phyloP scores from a whole-genome alignment of 2,113 vertebrate genomes.

The Nerophis lumbriciformis region DNA sequence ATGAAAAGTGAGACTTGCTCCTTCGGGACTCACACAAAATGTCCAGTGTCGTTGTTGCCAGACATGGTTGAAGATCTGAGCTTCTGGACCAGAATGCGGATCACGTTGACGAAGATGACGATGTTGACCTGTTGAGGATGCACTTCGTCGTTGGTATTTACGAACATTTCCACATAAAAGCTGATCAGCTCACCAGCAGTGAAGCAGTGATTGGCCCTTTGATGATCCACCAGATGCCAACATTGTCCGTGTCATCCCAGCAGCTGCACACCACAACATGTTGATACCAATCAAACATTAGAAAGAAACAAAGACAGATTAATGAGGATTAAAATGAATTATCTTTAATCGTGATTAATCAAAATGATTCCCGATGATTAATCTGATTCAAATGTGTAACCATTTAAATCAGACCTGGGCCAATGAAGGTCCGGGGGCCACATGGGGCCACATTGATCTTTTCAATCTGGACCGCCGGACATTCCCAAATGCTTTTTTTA shows the following conservation, averaged over 20 bases:
- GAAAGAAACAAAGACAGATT: too few relatives aligned
- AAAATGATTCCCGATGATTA: too few relatives aligned
- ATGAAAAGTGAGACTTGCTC: not conserved
- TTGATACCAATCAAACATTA: too few relatives aligned
- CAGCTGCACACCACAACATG: constrained; percentile 46
- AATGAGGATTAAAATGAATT: too few relatives aligned
- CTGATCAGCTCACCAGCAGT: constrained; percentile 61
- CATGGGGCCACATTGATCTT: too few relatives aligned
- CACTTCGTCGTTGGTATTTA: not conserved
- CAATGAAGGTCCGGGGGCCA: too few relatives aligned
- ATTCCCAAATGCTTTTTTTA: too few relatives aligned
- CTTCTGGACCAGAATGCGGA: constrained; percentile 74
- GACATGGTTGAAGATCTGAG: constrained; percentile 67
- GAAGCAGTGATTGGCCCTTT: constrained; percentile 74
- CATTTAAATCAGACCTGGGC: too few relatives aligned
- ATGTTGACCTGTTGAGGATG: constrained; percentile 65
- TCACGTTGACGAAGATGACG: constrained; percentile 74
- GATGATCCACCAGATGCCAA: constrained; percentile 74
- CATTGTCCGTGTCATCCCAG: constrained; percentile 73
- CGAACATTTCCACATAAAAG: not conserved
- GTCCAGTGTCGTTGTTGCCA: constrained; percentile 62
- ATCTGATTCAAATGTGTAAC: too few relatives aligned
- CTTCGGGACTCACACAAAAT: constrained; percentile 67
- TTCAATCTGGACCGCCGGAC: too few relatives aligned
- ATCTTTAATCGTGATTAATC: too few relatives aligned